Evolutionary conservation across 2,113 vertebrate species (phyloP).

Genomic region (Gobio gobio): DNA sequence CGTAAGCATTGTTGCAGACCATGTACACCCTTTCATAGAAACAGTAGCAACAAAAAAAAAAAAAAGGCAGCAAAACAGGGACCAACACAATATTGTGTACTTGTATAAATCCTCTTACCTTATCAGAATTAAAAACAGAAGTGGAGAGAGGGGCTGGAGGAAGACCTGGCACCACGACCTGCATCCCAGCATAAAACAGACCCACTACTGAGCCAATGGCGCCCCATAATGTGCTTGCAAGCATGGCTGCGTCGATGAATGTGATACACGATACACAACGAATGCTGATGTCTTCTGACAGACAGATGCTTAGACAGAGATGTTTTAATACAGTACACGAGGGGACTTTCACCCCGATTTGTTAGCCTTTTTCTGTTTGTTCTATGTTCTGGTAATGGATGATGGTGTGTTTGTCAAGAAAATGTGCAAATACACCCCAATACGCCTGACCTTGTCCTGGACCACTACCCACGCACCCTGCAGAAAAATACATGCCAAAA

Average conservation of each 20-base stretch:
- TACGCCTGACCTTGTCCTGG: not conserved
- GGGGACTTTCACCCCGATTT: constrained; percentile 36
- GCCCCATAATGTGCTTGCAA: not conserved
- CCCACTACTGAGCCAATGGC: not conserved
- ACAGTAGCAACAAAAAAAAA: too few species aligned
- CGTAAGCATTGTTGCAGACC: too few species aligned
- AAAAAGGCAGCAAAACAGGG: too few species aligned
- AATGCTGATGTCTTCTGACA: not conserved
- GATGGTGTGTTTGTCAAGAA: not conserved
- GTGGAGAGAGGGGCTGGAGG: constrained; percentile 49
- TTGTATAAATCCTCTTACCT: constrained; percentile 38
- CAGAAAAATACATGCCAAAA: not conserved
- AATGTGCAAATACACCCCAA: constrained; percentile 1
- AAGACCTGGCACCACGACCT: constrained; percentile 44
- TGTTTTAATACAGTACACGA: constrained; percentile 25
- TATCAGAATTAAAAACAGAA: constrained; percentile 7
- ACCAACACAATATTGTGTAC: too few species aligned
- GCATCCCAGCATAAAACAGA: constrained; percentile 15
- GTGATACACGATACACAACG: not conserved
- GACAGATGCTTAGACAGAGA: not conserved
- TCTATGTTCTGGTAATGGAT: not conserved
- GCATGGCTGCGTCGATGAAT: constrained; percentile 24
- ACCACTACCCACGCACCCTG: not conserved
- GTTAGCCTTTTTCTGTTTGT: constrained; percentile 17
- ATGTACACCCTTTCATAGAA: too few species aligned